Evolutionary conservation across 2,113 vertebrate species (phyloP).

Genomic region (Lethenteron reissneri): DNA sequence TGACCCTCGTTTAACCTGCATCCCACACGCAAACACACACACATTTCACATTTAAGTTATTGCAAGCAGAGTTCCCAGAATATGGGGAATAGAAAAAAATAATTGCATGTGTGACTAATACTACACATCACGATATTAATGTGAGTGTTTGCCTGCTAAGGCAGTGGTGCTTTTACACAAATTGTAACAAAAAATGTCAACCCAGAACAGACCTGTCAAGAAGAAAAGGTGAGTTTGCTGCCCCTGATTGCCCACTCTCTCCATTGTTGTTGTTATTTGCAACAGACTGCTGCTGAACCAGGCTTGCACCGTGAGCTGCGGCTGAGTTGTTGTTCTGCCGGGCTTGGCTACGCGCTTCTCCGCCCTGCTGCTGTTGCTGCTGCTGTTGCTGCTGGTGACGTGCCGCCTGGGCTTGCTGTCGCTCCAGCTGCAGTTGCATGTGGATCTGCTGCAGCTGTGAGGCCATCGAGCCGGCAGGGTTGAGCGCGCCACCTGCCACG

Average conservation of each 20-base stretch:
- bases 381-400: constrained; percentile 71
- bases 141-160: too few species aligned
- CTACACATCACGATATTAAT: too few species aligned
- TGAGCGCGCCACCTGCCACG: constrained; percentile 82
- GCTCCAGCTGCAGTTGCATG: constrained; percentile 91
- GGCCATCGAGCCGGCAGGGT: constrained; percentile 81
- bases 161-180: neutral
- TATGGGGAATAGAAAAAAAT: too few species aligned
- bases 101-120: too few species aligned
- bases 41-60: too few species aligned
- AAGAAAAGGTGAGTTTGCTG: constrained; percentile 4
- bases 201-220: neutral
- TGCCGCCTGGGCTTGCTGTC: constrained; percentile 85
- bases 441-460: constrained; percentile 94
- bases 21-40: too few species aligned
- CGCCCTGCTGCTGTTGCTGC: constrained; percentile 22
- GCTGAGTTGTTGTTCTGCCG: neutral
- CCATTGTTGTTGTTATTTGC: neutral
- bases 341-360: neutral
- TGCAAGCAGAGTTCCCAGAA: too few species aligned
- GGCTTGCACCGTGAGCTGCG: neutral
- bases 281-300: neutral
- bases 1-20: constrained; percentile 86
- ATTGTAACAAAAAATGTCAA: neutral
- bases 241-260: neutral